phyloP scores from a whole-genome alignment of 2,113 vertebrate genomes.

The Brachirus orientalis region DNA sequence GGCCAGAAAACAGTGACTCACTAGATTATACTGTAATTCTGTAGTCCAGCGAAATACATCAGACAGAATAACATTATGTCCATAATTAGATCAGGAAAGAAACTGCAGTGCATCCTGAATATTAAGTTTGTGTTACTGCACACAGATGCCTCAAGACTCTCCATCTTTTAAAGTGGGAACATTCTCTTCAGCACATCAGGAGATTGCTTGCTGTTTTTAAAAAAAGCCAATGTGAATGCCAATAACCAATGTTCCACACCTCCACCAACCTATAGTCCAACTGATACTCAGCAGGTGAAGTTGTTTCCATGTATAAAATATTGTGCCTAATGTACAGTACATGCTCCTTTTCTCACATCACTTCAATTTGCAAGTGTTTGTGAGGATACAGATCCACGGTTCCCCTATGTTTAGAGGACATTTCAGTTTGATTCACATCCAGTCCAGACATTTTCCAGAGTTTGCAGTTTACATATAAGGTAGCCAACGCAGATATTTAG shows the following conservation, averaged over 20 bases:
- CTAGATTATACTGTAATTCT: neutral
- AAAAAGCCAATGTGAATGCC: neutral
- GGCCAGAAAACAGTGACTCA: neutral
- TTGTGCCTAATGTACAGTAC: no score
- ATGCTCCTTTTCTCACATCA: no score
- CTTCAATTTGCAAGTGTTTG: no score
- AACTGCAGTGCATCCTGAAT: neutral
- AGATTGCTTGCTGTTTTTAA: neutral
- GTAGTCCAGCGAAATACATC: neutral
- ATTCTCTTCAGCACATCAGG: neutral
- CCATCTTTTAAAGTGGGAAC: neutral
- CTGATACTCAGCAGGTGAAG: neutral
- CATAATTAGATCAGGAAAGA: neutral
- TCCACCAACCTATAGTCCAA: neutral
- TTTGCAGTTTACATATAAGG: no score
- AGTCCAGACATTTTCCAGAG: no score
- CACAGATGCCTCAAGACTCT: neutral
- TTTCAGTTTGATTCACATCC: no score
- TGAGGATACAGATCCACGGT: no score
- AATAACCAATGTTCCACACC: neutral
- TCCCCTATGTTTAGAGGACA: no score
- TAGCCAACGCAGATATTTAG: no score
- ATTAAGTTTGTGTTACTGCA: neutral
- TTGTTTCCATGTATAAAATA: no score
- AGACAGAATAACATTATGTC: neutral